Base-by-base conservation (phyloP, 2,888 invertebrate species). In the Caradrina kadenii region DNA sequence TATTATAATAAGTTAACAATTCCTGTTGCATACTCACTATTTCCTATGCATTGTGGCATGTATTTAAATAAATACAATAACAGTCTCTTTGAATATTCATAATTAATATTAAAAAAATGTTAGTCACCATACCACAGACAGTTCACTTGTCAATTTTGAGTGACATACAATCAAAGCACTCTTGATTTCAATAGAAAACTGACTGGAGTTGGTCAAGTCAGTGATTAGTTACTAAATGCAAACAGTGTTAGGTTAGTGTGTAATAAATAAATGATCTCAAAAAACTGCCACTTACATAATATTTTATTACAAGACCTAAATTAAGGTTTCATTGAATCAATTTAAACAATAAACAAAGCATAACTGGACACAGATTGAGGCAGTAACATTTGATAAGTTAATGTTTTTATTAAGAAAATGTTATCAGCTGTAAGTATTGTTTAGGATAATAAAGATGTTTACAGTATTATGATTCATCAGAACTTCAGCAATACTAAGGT, bases 21-120 rank as follows among this genome's bases (percentile, higher is more conserved):
- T 61, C 21, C 62, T 76, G 66, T 39, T 59, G 63, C 69, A 86
- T 89, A 95, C 95, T 95, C 83, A 95, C 95, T 87, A 92, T 91
- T 93, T 95, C 82, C 93, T 94, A 92, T 95, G 91, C 95, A 95
- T 95, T 86, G 79, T 80, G 70, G 79, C 73, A 80, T 77, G 73
- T 86, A 81, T 86, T 84, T 70, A 76, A 82, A 81, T 84, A 84
- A 84, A 85, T 73, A 87, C 81, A 87, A 76, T 80, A 73, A 76
- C 79, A 85, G 59, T 74, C 70, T 81, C 74, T 78, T 76, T 73
- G 76, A 76, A 83, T 84, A 87, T 83, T 84, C 88, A 91, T 90
- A 84, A 84, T 89, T 86, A 72, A 71, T 84, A 75, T 65, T 69
- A 78, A 76, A 80, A 39, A 84, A 85, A 84, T 80, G 84, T 87